Conservation (phyloP, 2,113 vertebrate genomes). For the Nothobranchius furzeri region DNA sequence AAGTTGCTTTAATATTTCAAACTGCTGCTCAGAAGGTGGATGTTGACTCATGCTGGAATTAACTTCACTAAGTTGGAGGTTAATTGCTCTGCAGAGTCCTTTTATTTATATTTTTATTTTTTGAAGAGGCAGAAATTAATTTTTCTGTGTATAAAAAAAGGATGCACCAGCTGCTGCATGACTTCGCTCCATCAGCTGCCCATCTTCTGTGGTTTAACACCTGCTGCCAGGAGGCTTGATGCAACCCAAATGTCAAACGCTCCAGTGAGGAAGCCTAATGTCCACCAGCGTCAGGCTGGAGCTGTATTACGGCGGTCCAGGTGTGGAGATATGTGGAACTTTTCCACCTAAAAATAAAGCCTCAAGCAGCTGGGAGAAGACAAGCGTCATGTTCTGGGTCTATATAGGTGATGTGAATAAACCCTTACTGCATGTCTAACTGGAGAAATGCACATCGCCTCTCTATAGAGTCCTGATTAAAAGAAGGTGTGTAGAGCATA, state of each 20-base stretch:
- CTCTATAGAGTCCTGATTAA: no score
- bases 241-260: conserved; percentile 40
- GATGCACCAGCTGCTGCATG: conserved; percentile 3
- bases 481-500: no score
- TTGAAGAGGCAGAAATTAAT: neutral
- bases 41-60: conserved; percentile 17
- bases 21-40: conserved; percentile 4
- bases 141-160: neutral
- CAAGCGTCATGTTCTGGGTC: neutral
- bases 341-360: conserved; percentile 9
- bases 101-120: no score
- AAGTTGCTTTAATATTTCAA: conserved; percentile 48
- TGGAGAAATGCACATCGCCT: no score
- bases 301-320: conserved; percentile 18
- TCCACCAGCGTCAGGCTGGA: conserved; percentile 24
- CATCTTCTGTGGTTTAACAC: conserved; percentile 21
- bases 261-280: conserved; percentile 40
- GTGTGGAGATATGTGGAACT: conserved; percentile 23
- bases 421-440: neutral
- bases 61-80: conserved; percentile 7
- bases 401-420: conserved; percentile 7
- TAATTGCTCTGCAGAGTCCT: neutral
- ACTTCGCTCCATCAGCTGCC: conserved; percentile 8
- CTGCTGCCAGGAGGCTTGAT: conserved; percentile 26
- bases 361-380: conserved; percentile 10